A percentile compares a stretch with the other conserved stretches of the same genome.
These are phyloP conservation scores for Eristalis intricaria DNA, from an alignment of 2,888 invertebrate genomes.

Conservation along the genomic window DNA sequence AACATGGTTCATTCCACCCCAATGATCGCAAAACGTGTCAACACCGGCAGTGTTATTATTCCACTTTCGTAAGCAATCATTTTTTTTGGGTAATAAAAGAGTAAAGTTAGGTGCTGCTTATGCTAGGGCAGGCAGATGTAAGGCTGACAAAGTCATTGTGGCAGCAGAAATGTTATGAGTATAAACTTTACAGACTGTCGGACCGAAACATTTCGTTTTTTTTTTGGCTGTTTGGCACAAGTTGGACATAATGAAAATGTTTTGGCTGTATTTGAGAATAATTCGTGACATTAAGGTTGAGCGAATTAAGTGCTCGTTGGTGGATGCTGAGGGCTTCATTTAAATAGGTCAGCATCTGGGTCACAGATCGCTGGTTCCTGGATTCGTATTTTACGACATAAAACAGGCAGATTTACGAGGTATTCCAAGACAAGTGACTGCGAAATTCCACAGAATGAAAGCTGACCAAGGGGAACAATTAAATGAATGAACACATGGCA, in stretches of 20 bases:
- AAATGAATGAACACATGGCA: background rate
- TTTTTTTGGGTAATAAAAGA: background rate
- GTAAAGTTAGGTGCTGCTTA: background rate
- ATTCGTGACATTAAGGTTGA: background rate
- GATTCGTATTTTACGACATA: background rate
- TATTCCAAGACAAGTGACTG: background rate
- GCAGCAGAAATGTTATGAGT: background rate
- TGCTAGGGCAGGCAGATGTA: background rate
- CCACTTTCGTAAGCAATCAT: background rate
- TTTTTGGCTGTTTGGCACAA: background rate
- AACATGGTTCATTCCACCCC: background rate
- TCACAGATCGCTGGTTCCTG: background rate
- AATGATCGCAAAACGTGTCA: background rate
- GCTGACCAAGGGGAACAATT: background rate
- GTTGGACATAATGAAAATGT: background rate
- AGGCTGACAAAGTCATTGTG: background rate
- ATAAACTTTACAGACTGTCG: background rate
- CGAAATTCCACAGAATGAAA: background rate
- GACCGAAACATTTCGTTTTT: background rate
- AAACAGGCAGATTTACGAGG: background rate
- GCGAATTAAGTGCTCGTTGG: background rate
- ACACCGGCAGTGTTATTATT: background rate
- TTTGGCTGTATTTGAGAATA: background rate
- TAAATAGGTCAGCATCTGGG: background rate
- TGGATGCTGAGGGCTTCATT: background rate